Conservation (phyloP, 2,113 vertebrate species). For the Equus quagga region DNA sequence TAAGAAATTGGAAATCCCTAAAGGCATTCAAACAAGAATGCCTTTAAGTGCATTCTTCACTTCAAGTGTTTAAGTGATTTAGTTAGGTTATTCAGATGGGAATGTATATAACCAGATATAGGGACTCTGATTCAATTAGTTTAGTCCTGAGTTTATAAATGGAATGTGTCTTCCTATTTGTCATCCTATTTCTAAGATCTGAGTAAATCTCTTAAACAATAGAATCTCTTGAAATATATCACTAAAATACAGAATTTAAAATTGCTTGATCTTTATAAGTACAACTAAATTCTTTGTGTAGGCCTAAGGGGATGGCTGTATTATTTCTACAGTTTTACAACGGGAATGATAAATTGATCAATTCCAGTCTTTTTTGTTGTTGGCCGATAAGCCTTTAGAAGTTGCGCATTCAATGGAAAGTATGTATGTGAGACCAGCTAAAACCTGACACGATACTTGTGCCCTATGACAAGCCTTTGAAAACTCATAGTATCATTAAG, state of each 20-base stretch:
- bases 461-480: neutral
- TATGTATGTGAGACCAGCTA: neutral
- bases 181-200: conserved; percentile 34
- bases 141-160: neutral
- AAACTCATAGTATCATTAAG: neutral
- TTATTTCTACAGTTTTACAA: conserved; percentile 36
- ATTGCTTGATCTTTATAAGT: neutral
- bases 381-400: neutral
- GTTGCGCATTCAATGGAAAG: neutral
- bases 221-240: neutral
- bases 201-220: neutral
- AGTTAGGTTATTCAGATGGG: neutral
- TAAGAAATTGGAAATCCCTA: neutral
- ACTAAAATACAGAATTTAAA: conserved; percentile 51
- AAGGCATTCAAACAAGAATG: neutral
- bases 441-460: neutral
- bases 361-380: neutral
- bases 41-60: neutral
- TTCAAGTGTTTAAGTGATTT: neutral
- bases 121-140: neutral
- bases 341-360: neutral
- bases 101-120: neutral
- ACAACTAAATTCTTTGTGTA: neutral
- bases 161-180: neutral
- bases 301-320: neutral